Evolutionary conservation across 1,140 invertebrate genomes (phyloP), one percentile per base, ranked within the genome.

Genomic region (Tetragonula clypearis): DNA sequence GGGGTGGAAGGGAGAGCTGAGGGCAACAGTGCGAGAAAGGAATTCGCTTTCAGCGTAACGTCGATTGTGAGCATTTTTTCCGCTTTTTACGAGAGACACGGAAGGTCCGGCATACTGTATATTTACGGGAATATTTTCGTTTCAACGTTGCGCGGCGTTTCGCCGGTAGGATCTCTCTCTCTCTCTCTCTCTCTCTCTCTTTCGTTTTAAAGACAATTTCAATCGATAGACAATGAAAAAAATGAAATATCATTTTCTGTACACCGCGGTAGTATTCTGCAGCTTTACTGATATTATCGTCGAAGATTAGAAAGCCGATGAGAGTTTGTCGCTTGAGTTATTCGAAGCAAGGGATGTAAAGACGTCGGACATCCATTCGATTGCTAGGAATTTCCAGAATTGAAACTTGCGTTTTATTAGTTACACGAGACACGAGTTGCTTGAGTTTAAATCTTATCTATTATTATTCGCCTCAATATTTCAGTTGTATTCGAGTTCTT

Each of bases 21-120:
- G 41, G 62, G 12, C 56, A 66, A 68, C 77, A 62, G 60, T 35
- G 19, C 8, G 58, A 77, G 62, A 68, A 79, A 79, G 49, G 62
- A 79, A 79, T 79, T 79, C 26, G 77, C 62, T 79, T 62, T 65
- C 76, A 21, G 41, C 60, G 56, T 78, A 66, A 78, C 76, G 41
- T 78, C 76, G 76, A 78, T 78, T 66, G 76, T 14, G 14, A 14
- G n/a, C 49, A 68, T 79, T 79, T 79, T 79, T 79, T 55, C 26
- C 11, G 15, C 23, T 49, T 66, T 68, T 79, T 68, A 77, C 75
- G 75, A 77, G 58, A 41, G 60, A 41, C 55, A 21, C 14, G 2
- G 6, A 60, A 66, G 55, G n/a, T 41, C 17, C n/a, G n/a, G n/a
- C 3, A 62, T 26, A 35, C 41, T 65, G 49, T 53, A 66, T 79